Base-by-base conservation (phyloP, 2,797 vertebrate species). In the Sebastes iracundus region DNA sequence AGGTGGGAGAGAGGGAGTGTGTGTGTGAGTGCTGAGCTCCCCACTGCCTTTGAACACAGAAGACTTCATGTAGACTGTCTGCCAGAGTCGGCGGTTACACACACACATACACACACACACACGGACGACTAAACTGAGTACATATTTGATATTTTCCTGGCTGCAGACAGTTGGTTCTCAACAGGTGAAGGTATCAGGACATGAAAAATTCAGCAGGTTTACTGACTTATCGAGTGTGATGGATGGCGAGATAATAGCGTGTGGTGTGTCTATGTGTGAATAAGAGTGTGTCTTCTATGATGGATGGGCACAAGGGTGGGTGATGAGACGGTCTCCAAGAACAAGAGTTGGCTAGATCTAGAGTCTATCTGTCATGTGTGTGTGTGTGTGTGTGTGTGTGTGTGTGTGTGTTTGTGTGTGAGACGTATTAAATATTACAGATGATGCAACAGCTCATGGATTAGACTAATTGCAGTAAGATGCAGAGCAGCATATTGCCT, bases 171-270 rank as follows among this genome's bases (percentile, higher is more conserved):
- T 75, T 49, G 67, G 55, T 58, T 84, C 59, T 72, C 81, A 90
- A 89, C 84, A 90, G 83, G 81, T 89, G 77, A 90, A 85, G 70
- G 72, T 79, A 78, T 84, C 72, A 49, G 71, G 49, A 84, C 53
- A 86, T 87, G 80, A 90, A 88, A 87, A 72, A 89, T 88, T 86
- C 76, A 90, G 73, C 59, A 69, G 76, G 71, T 83, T 82, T 75
- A 80, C 79, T 72, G 71, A 79, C 60, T 77, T 77, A 87, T 77
- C n/a, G n/a, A 65, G 20, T 52, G 56, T 79, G 80, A 89, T 82
- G 80, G 85, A 85, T 77, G 55, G 83, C 59, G 18, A 12, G 59
- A 72, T 58, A 52, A 61, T n/a, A 23, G 42, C 62, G 28, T 46
- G 55, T 25, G 49, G 49, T 35, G 25, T 49, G 55, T 52, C 8